These are phyloP conservation scores for Archips xylosteana DNA, from an alignment of 2,888 invertebrate species.

Conservation along the genomic window DNA sequence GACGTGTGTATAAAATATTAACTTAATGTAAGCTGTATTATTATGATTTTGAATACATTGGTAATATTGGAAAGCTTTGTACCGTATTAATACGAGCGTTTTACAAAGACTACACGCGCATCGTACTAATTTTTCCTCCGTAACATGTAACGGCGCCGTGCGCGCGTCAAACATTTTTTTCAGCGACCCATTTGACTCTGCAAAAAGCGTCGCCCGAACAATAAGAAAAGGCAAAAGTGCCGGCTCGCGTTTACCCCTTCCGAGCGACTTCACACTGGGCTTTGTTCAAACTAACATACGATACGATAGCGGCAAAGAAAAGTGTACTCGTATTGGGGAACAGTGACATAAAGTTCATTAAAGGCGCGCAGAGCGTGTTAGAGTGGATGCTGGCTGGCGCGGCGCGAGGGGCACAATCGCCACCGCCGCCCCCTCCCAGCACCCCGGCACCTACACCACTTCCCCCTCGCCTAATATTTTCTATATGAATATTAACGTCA, in stretches of 20 bases:
- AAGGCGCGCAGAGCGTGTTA: slow-evolving; percentile 81
- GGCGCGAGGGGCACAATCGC: slow-evolving; percentile 64
- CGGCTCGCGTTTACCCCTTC: slow-evolving; percentile 71
- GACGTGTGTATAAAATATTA: not conserved
- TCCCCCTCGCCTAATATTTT: slow-evolving; percentile 70
- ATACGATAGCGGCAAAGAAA: slow-evolving; percentile 76
- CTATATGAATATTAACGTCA: slow-evolving; percentile 71
- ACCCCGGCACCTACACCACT: slow-evolving; percentile 44
- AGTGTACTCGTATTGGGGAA: slow-evolving; percentile 82
- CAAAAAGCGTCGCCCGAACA: slow-evolving; percentile 68
- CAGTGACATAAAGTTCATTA: slow-evolving; percentile 84
- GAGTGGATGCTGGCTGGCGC: slow-evolving; percentile 73
- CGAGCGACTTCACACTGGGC: slow-evolving; percentile 74
- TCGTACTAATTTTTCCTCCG: slow-evolving; percentile 1
- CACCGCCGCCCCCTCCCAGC: slow-evolving; percentile 52
- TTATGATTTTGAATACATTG: no score
- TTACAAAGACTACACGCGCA: not conserved
- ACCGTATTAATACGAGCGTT: not conserved
- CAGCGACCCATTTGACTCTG: slow-evolving; percentile 63
- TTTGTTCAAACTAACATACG: slow-evolving; percentile 78
- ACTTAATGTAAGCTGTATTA: no score
- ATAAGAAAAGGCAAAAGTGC: slow-evolving; percentile 71
- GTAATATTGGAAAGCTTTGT: not conserved
- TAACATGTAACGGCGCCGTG: slow-evolving; percentile 18
- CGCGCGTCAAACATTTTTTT: slow-evolving; percentile 51